Evolutionary conservation across 2,113 vertebrate species (phyloP).

Genomic region (Patagioenas fasciata): DNA sequence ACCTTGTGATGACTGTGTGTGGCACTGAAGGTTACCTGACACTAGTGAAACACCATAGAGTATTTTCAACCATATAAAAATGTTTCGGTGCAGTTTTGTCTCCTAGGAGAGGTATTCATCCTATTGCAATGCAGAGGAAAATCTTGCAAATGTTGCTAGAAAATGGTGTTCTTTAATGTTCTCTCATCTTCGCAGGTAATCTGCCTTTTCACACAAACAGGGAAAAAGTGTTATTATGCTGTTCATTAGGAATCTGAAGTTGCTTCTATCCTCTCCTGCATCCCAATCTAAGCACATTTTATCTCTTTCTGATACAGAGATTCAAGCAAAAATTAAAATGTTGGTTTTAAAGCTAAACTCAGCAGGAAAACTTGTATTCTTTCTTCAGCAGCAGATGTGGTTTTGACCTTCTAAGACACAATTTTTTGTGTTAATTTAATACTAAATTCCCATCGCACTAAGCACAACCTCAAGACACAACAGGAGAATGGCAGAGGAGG

Average conservation of each 20-base stretch:
- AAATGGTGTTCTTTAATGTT: neutral
- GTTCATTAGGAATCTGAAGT: neutral
- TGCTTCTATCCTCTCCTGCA: neutral
- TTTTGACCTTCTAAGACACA: neutral
- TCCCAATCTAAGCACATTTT: neutral
- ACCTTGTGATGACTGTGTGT: fast-evolving
- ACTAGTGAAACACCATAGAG: neutral
- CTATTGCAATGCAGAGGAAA: neutral
- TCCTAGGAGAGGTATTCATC: neutral
- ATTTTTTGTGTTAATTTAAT: constrained; percentile 25
- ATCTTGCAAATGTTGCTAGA: neutral
- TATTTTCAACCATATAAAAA: neutral
- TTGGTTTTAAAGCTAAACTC: neutral
- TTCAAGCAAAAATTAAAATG: neutral
- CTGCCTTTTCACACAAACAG: neutral
- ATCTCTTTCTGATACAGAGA: neutral
- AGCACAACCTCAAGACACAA: constrained; percentile 39
- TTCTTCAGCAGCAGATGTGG: neutral
- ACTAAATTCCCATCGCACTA: constrained; percentile 29
- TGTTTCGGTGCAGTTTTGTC: neutral
- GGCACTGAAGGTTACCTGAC: neutral
- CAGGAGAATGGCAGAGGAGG: neutral
- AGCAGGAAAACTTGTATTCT: neutral
- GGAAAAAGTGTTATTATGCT: neutral
- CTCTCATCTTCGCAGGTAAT: neutral